Conservation (phyloP, 1,140 invertebrate genomes). For the Cyrtorhinus lividipennis region DNA sequence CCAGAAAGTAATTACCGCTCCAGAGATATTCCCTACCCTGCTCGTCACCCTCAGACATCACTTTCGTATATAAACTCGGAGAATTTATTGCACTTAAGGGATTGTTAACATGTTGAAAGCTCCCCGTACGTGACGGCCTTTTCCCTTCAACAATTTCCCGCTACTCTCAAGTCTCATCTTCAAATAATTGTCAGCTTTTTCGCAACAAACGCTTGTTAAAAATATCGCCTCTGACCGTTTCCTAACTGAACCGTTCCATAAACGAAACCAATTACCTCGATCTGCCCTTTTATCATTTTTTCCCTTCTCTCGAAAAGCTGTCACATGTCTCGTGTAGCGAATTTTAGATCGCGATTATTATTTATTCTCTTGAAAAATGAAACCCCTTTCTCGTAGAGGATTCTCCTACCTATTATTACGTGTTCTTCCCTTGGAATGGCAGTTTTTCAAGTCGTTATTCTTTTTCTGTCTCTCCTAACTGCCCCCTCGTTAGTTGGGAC, state of each 20-base stretch:
- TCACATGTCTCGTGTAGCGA: neutral
- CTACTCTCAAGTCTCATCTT: neutral
- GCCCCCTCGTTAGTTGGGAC: too few species aligned
- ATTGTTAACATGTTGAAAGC: constrained; percentile 8
- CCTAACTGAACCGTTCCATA: neutral
- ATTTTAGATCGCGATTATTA: neutral
- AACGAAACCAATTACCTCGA: constrained; percentile 5
- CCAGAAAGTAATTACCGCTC: constrained; percentile 4
- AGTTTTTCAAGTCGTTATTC: too few species aligned
- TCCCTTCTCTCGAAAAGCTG: neutral
- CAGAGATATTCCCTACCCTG: neutral
- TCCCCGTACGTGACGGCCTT: constrained; percentile 1
- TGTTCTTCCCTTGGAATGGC: too few species aligned
- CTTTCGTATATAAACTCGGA: neutral
- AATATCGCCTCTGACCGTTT: neutral
- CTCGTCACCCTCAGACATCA: neutral
- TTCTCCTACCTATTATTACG: too few species aligned
- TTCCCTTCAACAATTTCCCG: neutral
- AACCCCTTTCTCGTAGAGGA: too few species aligned
- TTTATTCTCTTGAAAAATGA: neutral
- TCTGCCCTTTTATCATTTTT: neutral
- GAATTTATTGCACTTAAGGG: constrained; percentile 4
- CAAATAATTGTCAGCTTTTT: constrained; percentile 4
- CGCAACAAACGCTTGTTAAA: neutral
- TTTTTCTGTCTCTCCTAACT: too few species aligned